Conservation (phyloP, 2,113 vertebrate genomes). For the Microcebus tavaratra region DNA sequence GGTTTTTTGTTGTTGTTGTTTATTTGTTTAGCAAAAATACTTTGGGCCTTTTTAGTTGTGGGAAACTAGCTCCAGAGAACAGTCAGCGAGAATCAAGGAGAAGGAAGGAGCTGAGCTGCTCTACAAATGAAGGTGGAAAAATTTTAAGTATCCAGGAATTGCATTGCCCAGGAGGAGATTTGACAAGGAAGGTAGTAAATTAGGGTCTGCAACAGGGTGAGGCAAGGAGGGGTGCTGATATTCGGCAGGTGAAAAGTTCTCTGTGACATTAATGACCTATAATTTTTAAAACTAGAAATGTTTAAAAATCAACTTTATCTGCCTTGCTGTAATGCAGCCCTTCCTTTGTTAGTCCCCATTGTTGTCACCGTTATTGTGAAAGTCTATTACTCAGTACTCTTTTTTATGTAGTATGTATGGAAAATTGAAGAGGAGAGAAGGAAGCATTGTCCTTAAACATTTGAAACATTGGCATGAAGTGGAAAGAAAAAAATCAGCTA, state of each 20-base stretch:
- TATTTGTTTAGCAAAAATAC: neutral
- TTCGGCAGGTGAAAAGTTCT: neutral
- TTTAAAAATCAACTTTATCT: neutral
- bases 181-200: neutral
- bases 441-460: neutral
- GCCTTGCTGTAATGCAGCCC: neutral
- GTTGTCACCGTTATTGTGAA: neutral
- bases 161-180: neutral
- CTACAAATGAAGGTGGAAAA: neutral
- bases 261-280: neutral
- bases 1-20: neutral
- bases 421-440: neutral
- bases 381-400: neutral
- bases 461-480: neutral
- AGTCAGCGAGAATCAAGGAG: neutral
- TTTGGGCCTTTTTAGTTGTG: neutral
- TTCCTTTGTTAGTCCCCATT: neutral
- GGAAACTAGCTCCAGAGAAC: neutral
- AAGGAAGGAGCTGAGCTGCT: neutral
- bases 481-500: neutral
- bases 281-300: slow-evolving; percentile 1
- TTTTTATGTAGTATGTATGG: neutral
- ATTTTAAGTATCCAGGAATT: neutral
- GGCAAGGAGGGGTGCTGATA: neutral
- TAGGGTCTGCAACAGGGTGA: neutral